Conservation (phyloP, 2,113 vertebrate species). For the Sinosuthora webbiana region DNA sequence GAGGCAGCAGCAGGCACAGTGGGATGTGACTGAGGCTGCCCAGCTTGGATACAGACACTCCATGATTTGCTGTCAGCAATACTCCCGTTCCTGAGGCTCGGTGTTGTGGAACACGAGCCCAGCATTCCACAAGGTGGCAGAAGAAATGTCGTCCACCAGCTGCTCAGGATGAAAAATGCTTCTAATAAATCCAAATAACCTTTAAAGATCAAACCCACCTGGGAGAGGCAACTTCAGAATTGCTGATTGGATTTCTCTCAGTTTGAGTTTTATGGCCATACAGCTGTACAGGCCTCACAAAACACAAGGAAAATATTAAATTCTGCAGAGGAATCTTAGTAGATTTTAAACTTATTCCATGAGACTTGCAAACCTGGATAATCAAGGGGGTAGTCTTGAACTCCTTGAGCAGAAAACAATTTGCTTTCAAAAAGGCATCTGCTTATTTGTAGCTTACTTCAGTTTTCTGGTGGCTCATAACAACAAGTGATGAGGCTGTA, state of each 20-base stretch:
- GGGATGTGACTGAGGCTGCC: not conserved
- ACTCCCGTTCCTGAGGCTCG: not conserved
- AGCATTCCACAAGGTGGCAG: slow-evolving; percentile 65
- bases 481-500: not conserved
- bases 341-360: not conserved
- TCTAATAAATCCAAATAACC: slow-evolving; percentile 71
- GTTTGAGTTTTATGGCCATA: slow-evolving; percentile 22
- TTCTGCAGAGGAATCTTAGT: slow-evolving; percentile 22
- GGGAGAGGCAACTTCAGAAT: slow-evolving; percentile 44
- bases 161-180: slow-evolving; percentile 63
- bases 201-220: slow-evolving; percentile 65
- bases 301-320: slow-evolving; percentile 9
- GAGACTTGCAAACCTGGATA: not conserved
- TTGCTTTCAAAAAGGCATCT: not conserved
- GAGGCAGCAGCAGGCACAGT: not conserved
- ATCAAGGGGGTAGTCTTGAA: not conserved
- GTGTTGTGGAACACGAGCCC: not conserved
- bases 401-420: slow-evolving; percentile 1
- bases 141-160: not conserved
- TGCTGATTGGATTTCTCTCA: slow-evolving; percentile 54
- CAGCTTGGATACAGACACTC: not conserved
- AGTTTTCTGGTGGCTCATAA: not conserved
- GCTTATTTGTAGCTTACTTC: not conserved
- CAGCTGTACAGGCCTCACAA: slow-evolving; percentile 25
- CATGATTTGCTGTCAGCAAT: not conserved